These are phyloP conservation scores for Xyrichtys novacula DNA, from an alignment of 2,797 vertebrate genomes.

Conservation along the genomic window DNA sequence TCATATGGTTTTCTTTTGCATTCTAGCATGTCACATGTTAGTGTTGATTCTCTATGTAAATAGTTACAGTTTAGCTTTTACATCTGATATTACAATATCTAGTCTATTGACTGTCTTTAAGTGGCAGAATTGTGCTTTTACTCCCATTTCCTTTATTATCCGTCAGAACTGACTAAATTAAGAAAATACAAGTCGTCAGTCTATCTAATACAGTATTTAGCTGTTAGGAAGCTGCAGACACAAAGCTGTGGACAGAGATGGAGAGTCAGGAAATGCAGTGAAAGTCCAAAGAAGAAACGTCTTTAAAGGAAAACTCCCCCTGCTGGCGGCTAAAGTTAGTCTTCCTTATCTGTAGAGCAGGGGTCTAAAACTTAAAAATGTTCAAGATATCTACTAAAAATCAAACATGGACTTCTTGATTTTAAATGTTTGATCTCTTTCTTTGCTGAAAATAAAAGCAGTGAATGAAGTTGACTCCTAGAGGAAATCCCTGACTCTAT, in stretches of 20 bases:
- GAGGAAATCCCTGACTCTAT: no score
- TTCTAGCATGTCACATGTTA: conserved; percentile 96
- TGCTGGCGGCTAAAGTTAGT: not conserved
- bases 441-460: no score
- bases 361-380: not conserved
- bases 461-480: no score
- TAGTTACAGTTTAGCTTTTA: conserved; percentile 95
- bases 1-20: conserved; percentile 95
- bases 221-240: conserved; percentile 95
- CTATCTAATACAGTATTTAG: conserved; percentile 94
- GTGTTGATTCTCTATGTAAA: conserved; percentile 93
- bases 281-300: conserved; percentile 57
- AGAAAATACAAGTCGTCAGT: conserved; percentile 91
- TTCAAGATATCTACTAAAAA: no score
- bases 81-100: conserved; percentile 92
- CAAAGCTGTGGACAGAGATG: conserved; percentile 89
- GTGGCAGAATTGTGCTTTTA: conserved; percentile 99
- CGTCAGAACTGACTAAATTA: conserved; percentile 89
- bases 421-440: no score
- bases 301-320: conserved; percentile 69
- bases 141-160: conserved; percentile 93
- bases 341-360: no score
- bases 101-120: conserved; percentile 90
- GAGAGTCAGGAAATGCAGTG: conserved; percentile 86
- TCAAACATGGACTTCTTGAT: no score